phyloP scores from a whole-genome alignment of 2,888 invertebrate species.

The Philopedon plagiatum region DNA sequence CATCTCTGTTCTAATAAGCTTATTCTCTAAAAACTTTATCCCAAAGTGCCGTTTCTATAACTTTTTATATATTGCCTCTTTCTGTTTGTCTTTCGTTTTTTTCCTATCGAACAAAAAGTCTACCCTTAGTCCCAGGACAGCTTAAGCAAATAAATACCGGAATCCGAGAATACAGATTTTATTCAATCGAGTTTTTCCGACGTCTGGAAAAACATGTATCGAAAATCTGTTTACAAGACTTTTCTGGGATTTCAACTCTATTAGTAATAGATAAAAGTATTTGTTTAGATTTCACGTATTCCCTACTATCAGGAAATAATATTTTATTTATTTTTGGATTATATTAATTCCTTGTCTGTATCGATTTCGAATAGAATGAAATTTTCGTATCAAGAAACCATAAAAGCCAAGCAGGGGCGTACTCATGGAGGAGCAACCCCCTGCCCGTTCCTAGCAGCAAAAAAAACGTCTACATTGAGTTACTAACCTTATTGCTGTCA shows the following conservation, averaged over 20 bases:
- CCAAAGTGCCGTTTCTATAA: not conserved
- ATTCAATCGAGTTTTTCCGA: constrained; percentile 17
- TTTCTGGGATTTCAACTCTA: not conserved
- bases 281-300: not conserved
- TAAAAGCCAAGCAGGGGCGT: no score
- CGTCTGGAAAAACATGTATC: constrained; percentile 14
- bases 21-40: not conserved
- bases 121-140: constrained; percentile 1
- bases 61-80: not conserved
- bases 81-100: constrained; percentile 8
- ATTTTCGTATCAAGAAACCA: no score
- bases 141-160: constrained; percentile 18
- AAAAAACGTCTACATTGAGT: no score
- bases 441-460: no score
- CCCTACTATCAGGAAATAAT: not conserved
- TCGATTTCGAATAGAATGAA: no score
- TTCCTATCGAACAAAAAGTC: not conserved
- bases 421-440: no score
- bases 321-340: not conserved
- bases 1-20: not conserved
- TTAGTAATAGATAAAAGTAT: constrained; percentile 3
- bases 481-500: no score
- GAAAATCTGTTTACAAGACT: constrained; percentile 12
- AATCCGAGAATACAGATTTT: constrained; percentile 13
- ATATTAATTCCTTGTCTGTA: no score